Percentiles rank a stretch among this genome's conserved stretches.
These are phyloP conservation scores for Ganaspis brasiliensis DNA, from an alignment of 2,888 invertebrate species.

Conservation along the genomic window DNA sequence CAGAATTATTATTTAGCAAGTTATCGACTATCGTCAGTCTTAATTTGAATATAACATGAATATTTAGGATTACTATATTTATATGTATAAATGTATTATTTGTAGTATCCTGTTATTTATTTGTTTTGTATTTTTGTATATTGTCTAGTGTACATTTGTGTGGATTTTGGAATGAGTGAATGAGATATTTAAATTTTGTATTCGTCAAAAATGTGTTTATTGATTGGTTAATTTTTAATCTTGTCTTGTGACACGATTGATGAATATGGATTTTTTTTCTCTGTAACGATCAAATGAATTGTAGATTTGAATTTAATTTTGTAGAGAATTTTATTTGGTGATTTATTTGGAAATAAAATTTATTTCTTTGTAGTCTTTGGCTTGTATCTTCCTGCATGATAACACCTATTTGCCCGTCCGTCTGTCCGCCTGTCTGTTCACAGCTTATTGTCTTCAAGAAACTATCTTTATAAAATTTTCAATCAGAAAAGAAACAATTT, in stretches of 20 bases:
- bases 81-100: constrained; percentile 26
- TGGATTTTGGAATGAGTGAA: constrained; percentile 17
- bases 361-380: background rate
- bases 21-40: no score
- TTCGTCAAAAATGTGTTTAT: constrained; percentile 20
- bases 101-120: constrained; percentile 20
- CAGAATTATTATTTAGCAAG: no score
- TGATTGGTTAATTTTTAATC: background rate
- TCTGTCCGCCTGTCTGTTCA: constrained; percentile 19
- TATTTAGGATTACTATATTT: constrained; percentile 4
- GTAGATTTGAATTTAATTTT: constrained; percentile 8
- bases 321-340: background rate
- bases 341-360: background rate
- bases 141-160: constrained; percentile 13
- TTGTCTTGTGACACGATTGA: background rate
- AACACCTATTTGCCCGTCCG: constrained; percentile 6
- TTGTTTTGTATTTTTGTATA: constrained; percentile 12
- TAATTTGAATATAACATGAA: no score
- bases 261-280: background rate
- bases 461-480: background rate
- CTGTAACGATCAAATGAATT: background rate
- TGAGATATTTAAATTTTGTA: background rate
- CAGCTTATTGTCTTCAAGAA: background rate
- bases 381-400: constrained; percentile 30
- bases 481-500: no score